A percentile compares a stretch with the other conserved stretches of the same genome.
phyloP scores from a whole-genome alignment of 2,113 vertebrate species.

The Quiscalus mexicanus region DNA sequence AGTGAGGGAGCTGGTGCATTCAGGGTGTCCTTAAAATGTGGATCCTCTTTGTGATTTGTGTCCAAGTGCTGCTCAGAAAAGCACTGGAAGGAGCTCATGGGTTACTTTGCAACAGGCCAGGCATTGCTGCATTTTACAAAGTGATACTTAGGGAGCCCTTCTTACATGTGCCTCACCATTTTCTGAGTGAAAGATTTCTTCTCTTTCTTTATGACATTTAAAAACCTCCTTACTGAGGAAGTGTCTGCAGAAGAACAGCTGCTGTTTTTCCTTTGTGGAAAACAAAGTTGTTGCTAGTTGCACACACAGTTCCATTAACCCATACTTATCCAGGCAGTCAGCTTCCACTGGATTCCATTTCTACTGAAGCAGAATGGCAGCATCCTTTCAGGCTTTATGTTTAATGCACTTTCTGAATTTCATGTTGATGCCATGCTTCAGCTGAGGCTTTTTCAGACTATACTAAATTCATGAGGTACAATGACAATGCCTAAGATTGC shows the following conservation, averaged over 20 bases:
- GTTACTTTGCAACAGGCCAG: not conserved
- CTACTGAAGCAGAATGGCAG: not conserved
- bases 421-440: not conserved
- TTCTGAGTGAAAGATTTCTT: constrained; percentile 24
- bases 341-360: not conserved
- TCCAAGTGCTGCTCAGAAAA: not conserved
- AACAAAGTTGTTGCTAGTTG: not conserved
- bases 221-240: not conserved
- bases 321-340: not conserved
- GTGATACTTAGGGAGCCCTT: not conserved
- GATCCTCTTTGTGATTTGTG: not conserved
- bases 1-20: not conserved
- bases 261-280: not conserved
- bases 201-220: not conserved
- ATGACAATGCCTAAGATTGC: not conserved
- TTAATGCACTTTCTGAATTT: not conserved
- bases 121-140: not conserved
- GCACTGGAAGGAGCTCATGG: not conserved
- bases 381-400: not conserved
- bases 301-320: not conserved
- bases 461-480: not conserved
- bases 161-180: not conserved
- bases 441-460: not conserved
- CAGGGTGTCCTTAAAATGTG: not conserved
- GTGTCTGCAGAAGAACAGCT: not conserved